These are phyloP conservation scores for Polyergus mexicanus DNA, from an alignment of 1,140 invertebrate species.

Conservation along the genomic window DNA sequence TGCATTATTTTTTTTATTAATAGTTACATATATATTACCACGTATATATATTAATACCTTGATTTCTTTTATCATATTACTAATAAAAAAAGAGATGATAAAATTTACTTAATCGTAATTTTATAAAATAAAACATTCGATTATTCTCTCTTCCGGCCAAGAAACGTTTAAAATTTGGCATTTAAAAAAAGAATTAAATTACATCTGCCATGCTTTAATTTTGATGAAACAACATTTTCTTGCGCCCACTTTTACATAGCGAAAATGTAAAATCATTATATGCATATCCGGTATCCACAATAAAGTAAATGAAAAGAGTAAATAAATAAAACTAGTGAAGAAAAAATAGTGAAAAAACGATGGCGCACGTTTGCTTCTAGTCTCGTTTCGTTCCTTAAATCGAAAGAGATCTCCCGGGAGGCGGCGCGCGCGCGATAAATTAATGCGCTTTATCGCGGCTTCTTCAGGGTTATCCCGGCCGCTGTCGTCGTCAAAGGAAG, in stretches of 20 bases:
- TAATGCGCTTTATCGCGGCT: conserved; percentile 83
- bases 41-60: background rate
- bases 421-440: conserved; percentile 77
- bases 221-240: background rate
- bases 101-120: background rate
- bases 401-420: conserved; percentile 75
- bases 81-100: background rate
- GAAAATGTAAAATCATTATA: background rate
- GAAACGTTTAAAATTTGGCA: background rate
- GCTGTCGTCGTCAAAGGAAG: conserved; percentile 77
- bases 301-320: background rate
- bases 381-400: conserved; percentile 77
- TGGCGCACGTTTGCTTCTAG: conserved; percentile 72
- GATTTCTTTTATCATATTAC: background rate
- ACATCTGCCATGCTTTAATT: background rate
- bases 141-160: background rate
- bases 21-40: background rate
- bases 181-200: background rate
- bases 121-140: background rate
- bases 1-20: conserved; percentile 3
- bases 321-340: background rate
- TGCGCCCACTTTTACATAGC: background rate
- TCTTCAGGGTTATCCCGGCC: conserved; percentile 75
- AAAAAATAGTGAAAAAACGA: conserved; percentile 25
- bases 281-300: background rate